A percentile compares a stretch with the other conserved stretches of the same genome.
Evolutionary conservation across 2,113 vertebrate species (phyloP).

Genomic region (Trichomycterus rosablanca): DNA sequence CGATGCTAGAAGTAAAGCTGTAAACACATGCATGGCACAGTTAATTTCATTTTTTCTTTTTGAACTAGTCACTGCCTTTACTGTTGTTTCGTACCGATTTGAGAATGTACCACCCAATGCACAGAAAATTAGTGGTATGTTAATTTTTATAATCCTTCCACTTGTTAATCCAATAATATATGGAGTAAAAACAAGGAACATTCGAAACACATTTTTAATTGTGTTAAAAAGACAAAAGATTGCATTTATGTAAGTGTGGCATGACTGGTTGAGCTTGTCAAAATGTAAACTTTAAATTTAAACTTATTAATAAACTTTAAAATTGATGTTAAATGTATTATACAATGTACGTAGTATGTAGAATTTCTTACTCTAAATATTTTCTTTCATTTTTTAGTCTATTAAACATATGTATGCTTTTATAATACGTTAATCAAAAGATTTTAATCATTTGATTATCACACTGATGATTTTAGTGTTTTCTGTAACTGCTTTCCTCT

Average conservation of each 20-base stretch:
- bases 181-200: slow-evolving; percentile 43
- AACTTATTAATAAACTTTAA: no score
- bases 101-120: neutral
- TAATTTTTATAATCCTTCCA: slow-evolving; percentile 19
- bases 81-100: slow-evolving; percentile 33
- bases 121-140: slow-evolving; percentile 15
- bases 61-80: slow-evolving; percentile 13
- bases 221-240: slow-evolving; percentile 16
- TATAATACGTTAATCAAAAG: no score
- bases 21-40: slow-evolving; percentile 42
- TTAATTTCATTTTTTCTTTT: slow-evolving; percentile 27
- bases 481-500: no score
- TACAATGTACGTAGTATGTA: slow-evolving; percentile 14
- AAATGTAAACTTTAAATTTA: no score
- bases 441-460: no score
- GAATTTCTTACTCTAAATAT: no score
- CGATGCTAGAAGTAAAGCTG: slow-evolving; percentile 37
- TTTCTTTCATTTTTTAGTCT: no score
- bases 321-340: no score
- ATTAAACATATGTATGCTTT: no score
- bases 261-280: no score
- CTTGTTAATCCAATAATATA: slow-evolving; percentile 37
- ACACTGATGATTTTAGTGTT: no score
- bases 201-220: slow-evolving; percentile 18
- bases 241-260: neutral